Conservation (phyloP, 53 echinoderm and acorn worm species). For the Stichopus horrens region DNA sequence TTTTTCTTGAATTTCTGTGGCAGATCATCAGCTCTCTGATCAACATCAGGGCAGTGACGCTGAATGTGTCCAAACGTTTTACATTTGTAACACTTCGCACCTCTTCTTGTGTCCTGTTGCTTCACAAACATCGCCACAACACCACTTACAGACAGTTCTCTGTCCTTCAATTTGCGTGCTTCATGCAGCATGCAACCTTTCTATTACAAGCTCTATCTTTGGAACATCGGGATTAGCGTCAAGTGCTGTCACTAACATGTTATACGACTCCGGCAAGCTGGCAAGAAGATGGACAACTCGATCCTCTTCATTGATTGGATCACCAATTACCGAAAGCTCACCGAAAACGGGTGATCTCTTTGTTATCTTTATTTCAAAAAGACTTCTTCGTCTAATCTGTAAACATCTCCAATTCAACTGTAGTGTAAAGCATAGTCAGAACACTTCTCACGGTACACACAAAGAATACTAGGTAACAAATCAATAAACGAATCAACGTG, state of each 20-base stretch:
- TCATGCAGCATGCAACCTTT: not conserved
- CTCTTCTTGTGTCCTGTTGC: not conserved
- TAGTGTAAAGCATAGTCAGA: too few relatives aligned
- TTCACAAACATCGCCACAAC: not conserved
- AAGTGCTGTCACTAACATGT: slow-evolving; percentile 5
- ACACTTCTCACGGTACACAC: too few relatives aligned
- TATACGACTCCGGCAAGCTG: slow-evolving; percentile 5
- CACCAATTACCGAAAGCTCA: not conserved
- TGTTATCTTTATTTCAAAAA: too few relatives aligned
- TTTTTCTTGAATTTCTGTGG: too few relatives aligned
- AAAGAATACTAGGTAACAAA: too few relatives aligned
- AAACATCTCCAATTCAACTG: too few relatives aligned
- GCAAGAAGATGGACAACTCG: slow-evolving; percentile 11
- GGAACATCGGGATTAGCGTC: slow-evolving; percentile 2
- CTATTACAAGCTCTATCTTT: not conserved
- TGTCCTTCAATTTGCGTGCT: not conserved
- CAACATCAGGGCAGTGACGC: not conserved
- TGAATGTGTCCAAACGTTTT: slow-evolving; percentile 22
- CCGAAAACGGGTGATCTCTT: not conserved
- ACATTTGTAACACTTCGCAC: not conserved
- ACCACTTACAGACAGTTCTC: not conserved
- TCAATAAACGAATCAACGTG: too few relatives aligned
- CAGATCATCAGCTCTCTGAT: not conserved
- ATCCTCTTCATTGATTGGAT: slow-evolving; percentile 22
- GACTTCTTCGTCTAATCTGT: too few relatives aligned